Percentiles rank a stretch among this genome's conserved stretches.
phyloP scores from a whole-genome alignment of 2,113 vertebrate genomes.

The Monopterus albus region DNA sequence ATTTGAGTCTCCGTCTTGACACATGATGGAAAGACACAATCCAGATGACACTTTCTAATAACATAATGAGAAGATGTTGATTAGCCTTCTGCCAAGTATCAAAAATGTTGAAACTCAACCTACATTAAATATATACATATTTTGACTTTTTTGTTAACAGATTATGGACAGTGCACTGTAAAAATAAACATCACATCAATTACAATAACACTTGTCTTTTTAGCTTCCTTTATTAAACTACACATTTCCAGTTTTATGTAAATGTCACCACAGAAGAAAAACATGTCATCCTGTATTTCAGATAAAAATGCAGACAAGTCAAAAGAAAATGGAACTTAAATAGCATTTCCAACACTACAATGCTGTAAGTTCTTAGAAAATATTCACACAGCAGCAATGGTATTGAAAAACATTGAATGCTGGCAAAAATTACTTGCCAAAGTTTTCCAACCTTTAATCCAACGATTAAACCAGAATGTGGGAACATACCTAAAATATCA shows the following conservation, averaged over 20 bases:
- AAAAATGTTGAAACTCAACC: too few relatives aligned
- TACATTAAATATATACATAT: too few relatives aligned
- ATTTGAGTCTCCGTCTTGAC: too few relatives aligned
- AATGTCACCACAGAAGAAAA: conserved; percentile 4
- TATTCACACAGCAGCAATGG: not conserved
- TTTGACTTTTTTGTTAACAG: too few relatives aligned
- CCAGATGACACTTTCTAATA: too few relatives aligned
- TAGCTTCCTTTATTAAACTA: not conserved
- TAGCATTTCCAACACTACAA: not conserved
- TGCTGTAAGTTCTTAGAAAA: conserved; percentile 14
- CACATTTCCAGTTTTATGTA: not conserved
- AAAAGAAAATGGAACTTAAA: not conserved
- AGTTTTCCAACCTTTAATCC: not conserved
- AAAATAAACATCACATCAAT: too few relatives aligned
- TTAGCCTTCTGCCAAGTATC: too few relatives aligned
- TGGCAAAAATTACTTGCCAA: conserved; percentile 7
- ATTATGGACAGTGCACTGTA: too few relatives aligned
- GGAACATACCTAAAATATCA: not conserved
- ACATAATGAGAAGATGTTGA: too few relatives aligned
- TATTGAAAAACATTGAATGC: not conserved
- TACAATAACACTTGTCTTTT: too few relatives aligned
- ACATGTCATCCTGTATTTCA: not conserved
- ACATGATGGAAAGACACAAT: too few relatives aligned
- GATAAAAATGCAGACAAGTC: not conserved
- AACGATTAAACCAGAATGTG: not conserved